Evolutionary conservation across 2,797 vertebrate genomes (phyloP).

Genomic region (Choloepus didactylus): DNA sequence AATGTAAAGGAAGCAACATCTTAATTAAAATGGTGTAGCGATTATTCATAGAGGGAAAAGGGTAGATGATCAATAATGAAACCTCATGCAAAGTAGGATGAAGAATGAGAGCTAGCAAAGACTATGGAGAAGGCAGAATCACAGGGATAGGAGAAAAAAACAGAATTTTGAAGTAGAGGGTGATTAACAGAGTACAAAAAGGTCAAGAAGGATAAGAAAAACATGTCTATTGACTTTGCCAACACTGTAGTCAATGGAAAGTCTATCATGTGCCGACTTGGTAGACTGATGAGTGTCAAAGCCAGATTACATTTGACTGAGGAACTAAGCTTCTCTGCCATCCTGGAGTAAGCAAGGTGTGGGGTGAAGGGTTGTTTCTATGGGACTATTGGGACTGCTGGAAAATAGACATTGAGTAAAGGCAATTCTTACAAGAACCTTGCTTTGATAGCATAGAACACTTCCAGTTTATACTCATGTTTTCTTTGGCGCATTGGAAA

Average conservation of each 20-base stretch:
- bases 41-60: not conserved
- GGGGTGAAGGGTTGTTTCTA: not conserved
- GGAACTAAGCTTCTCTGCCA: not conserved
- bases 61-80: not conserved
- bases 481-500: slow-evolving; percentile 50
- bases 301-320: not conserved
- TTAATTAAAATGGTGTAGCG: not conserved
- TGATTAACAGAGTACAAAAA: not conserved
- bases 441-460: slow-evolving; percentile 2
- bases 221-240: not conserved
- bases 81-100: not conserved
- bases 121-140: not conserved
- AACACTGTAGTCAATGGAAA: not conserved
- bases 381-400: not conserved
- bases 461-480: not conserved
- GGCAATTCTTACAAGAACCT: slow-evolving; percentile 51
- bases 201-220: not conserved
- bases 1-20: not conserved
- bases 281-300: not conserved
- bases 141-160: not conserved
- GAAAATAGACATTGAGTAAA: not conserved
- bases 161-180: not conserved
- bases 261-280: not conserved
- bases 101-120: not conserved
- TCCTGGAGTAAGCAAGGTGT: not conserved